Conservation (phyloP, 2,888 invertebrate genomes). For the Zygaena filipendulae region DNA sequence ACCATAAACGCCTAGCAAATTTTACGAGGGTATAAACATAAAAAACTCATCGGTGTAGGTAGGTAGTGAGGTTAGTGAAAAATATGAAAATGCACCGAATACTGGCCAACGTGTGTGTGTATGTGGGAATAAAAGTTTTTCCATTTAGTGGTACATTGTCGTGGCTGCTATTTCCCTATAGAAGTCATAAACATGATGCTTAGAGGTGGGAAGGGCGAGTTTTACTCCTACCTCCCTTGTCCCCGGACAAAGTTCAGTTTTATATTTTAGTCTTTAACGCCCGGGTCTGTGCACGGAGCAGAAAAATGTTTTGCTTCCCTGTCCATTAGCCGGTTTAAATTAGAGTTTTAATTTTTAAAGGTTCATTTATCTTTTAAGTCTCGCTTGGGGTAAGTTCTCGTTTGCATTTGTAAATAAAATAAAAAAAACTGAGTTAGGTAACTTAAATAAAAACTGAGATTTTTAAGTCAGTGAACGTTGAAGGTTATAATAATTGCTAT, state of each 20-base stretch:
- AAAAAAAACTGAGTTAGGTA: too few relatives aligned
- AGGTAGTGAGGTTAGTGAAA: too few relatives aligned
- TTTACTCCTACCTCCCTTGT: slow-evolving; percentile 13
- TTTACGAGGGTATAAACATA: slow-evolving; percentile 62
- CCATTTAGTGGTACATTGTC: too few relatives aligned
- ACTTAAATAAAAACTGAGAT: too few relatives aligned
- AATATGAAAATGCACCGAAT: slow-evolving; percentile 60
- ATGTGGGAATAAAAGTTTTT: slow-evolving; percentile 56
- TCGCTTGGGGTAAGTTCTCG: too few relatives aligned
- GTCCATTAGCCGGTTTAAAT: slow-evolving; percentile 44
- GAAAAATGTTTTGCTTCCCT: slow-evolving; percentile 41
- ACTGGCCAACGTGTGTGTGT: too few relatives aligned
- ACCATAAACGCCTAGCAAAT: slow-evolving; percentile 45
- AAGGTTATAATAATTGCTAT: too few relatives aligned
- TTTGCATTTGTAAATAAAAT: too few relatives aligned
- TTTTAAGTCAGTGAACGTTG: too few relatives aligned
- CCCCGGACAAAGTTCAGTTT: slow-evolving; percentile 38
- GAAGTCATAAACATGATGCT: slow-evolving; percentile 60
- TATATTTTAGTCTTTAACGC: slow-evolving; percentile 30
- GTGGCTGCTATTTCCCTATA: slow-evolving; percentile 59
- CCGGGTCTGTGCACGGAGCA: slow-evolving; percentile 20
- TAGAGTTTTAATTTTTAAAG: slow-evolving; percentile 41
- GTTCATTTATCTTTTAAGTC: slow-evolving; percentile 24
- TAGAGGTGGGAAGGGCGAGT: slow-evolving; percentile 26
- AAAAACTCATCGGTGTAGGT: slow-evolving; percentile 53